Base-by-base conservation (phyloP, 2,113 vertebrate genomes). In the Calidris pygmaea region DNA sequence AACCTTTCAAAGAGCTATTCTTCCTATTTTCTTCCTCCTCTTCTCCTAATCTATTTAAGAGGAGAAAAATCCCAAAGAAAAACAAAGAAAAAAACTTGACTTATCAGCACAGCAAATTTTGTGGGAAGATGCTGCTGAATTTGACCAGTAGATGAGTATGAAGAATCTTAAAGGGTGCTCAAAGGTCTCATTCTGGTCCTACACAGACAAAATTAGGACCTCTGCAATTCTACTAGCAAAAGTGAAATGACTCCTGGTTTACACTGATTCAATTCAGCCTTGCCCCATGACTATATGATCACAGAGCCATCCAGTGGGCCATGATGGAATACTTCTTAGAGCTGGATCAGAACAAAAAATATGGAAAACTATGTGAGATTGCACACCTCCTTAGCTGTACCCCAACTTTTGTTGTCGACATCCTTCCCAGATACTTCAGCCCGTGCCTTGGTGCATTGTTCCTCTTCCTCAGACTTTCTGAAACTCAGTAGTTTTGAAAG, bases 251-350 rank as follows among this genome's bases (percentile, higher is more conserved):
- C 4, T 77, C 4, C 5, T 34, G 26, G 21, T 77, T 62, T 68
- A 56, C 41, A 48, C 24, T 43, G 19, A 3, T 62, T 50, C 34
- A 22, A 8, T 76, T 72, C 59, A 87, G 50, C 47, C 47, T 81
- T 35, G 23, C 17, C 32, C 29, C 4, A 0, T 55, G 67, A 84
- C 30, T 71, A 74, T 79, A 66, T 45, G 39, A 80, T 84, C 62
- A 41, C 63, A 90, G 87, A 86, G 62, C 56, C 76, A 94, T 92
- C 76, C 89, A 86, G 71, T 79, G 81, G 89, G 76, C 45, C 67
- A 6, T 66, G 50, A 86, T 10, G 52, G 56, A 87, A 89, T 35
- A 71, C 34, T 83, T 66, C 10, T 29, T 41, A 30, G 12, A 83
- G 65, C 19, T 79, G 80, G 39, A 81, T 80, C 58, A 65, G n/a